phyloP scores from a whole-genome alignment of 2,113 vertebrate species.

The Anser brachyrhynchus region DNA sequence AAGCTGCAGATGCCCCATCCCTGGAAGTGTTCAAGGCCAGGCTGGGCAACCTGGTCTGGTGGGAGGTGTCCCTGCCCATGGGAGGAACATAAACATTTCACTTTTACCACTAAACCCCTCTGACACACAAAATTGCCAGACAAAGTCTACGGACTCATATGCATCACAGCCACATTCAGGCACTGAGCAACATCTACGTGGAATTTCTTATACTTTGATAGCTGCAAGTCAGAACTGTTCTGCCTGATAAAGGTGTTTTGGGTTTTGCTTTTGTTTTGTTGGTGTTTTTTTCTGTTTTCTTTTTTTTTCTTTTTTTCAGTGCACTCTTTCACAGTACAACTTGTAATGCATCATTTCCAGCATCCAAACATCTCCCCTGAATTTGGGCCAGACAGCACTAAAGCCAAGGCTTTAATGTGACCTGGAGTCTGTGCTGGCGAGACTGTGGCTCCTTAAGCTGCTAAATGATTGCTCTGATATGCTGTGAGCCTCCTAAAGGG shows the following conservation, averaged over 20 bases:
- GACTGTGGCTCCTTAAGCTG: not conserved
- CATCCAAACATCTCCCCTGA: not conserved
- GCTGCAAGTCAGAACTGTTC: not conserved
- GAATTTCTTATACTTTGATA: not conserved
- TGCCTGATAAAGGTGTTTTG: not conserved
- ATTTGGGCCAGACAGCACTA: not conserved
- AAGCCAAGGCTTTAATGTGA: not conserved
- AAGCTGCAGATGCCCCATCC: too few species aligned
- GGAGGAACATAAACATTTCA: not conserved
- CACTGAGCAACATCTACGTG: not conserved
- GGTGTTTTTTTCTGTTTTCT: not conserved
- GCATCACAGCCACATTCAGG: not conserved
- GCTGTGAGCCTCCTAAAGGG: not conserved
- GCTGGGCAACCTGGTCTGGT: too few species aligned
- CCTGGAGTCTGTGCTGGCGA: not conserved
- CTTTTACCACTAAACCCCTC: not conserved
- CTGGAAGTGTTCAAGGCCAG: too few species aligned
- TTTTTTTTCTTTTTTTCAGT: not conserved
- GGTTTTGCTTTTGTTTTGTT: not conserved
- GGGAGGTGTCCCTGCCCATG: too few species aligned
- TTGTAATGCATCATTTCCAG: not conserved
- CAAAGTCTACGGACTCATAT: not conserved
- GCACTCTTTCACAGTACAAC: not conserved
- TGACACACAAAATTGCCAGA: fast-evolving
- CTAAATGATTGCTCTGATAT: slow-evolving; percentile 32